phyloP scores from a whole-genome alignment of 2,113 vertebrate genomes.

The Bombycilla garrulus region DNA sequence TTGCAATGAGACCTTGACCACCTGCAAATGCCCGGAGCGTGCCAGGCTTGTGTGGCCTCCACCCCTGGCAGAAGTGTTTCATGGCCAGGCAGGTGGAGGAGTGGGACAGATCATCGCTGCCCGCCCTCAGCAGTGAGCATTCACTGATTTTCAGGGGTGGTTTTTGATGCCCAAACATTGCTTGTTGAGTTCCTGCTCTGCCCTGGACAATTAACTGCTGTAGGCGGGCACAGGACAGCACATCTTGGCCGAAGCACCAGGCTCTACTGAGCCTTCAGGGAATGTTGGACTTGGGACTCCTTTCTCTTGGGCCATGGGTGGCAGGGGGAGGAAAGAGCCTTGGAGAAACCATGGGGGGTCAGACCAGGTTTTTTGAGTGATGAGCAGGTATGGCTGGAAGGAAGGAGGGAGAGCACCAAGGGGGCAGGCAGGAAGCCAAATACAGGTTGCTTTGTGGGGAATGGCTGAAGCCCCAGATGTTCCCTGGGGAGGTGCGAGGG shows the following conservation, averaged over 20 bases:
- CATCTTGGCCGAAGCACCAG: not conserved
- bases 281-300: not conserved
- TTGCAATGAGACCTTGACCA: not conserved
- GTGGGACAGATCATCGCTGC: not conserved
- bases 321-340: not conserved
- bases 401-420: not conserved
- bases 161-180: fast-evolving
- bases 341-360: fast-evolving
- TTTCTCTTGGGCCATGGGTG: not conserved
- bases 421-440: not conserved
- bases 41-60: not conserved
- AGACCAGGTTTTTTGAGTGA: not conserved
- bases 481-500: conserved; percentile 40
- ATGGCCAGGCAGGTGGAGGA: not conserved
- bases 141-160: not conserved
- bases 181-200: not conserved
- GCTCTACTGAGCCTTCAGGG: not conserved
- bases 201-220: not conserved
- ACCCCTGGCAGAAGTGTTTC: not conserved
- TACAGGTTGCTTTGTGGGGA: not conserved
- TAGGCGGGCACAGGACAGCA: not conserved
- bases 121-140: not conserved
- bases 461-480: conserved; percentile 49
- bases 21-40: fast-evolving
- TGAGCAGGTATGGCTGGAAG: not conserved